Evolutionary conservation across 2,797 vertebrate species (phyloP).

Genomic region (Euphonia xanthogaster): DNA sequence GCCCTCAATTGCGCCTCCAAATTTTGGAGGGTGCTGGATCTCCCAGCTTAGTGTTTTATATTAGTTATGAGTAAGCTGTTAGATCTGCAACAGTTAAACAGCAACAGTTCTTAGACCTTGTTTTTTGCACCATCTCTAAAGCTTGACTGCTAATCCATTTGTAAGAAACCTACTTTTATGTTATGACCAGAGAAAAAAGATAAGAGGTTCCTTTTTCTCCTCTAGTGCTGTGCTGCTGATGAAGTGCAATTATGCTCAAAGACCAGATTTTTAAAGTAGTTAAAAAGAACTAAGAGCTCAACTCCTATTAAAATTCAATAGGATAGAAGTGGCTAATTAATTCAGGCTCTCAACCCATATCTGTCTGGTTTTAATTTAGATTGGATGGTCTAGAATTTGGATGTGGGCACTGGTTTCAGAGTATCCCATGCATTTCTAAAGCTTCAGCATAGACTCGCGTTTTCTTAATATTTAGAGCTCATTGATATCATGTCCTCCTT

Average conservation of each 20-base stretch:
- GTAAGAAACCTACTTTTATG: background rate
- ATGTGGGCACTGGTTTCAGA: background rate
- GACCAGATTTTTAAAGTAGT: background rate
- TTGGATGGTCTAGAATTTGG: background rate
- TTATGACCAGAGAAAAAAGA: background rate
- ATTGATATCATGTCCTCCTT: background rate
- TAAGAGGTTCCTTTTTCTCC: background rate
- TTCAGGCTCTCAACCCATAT: background rate
- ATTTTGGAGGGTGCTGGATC: background rate
- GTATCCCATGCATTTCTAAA: background rate
- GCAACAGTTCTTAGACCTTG: background rate
- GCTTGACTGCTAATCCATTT: background rate
- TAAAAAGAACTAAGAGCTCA: background rate
- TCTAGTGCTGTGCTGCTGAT: background rate
- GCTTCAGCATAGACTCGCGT: background rate
- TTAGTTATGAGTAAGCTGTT: background rate
- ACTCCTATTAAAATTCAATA: background rate
- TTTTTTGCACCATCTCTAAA: background rate
- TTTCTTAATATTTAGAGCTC: background rate
- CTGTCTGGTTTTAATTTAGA: background rate
- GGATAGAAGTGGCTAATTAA: background rate
- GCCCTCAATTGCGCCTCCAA: background rate
- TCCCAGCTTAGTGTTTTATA: background rate
- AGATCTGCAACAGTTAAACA: background rate
- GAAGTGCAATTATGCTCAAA: background rate